Evolutionary conservation across 2,888 invertebrate species (phyloP).

Genomic region (Apantesis nais): DNA sequence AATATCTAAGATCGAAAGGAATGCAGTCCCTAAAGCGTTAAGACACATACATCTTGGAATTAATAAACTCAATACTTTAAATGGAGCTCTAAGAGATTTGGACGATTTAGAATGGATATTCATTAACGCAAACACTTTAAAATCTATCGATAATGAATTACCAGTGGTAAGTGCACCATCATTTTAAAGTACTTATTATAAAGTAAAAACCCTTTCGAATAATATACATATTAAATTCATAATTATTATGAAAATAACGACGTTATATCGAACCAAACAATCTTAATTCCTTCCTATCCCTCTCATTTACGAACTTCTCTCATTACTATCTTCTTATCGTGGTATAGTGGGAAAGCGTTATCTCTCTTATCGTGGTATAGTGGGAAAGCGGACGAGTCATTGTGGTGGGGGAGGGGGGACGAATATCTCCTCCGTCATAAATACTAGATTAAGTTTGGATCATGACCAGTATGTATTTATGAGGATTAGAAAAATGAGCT

Average conservation of each 20-base stretch:
- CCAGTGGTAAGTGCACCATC: conserved; percentile 84
- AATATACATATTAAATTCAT: neutral
- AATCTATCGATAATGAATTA: conserved; percentile 90
- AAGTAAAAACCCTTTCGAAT: neutral
- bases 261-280: neutral
- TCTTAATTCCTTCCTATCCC: too few relatives aligned
- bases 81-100: conserved; percentile 91
- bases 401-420: too few relatives aligned
- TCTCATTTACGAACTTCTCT: too few relatives aligned
- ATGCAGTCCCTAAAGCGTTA: conserved; percentile 89
- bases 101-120: conserved; percentile 91
- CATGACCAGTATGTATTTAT: too few relatives aligned
- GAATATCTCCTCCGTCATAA: too few relatives aligned
- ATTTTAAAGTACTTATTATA: neutral
- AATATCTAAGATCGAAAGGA: conserved; percentile 89
- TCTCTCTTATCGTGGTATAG: too few relatives aligned
- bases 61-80: conserved; percentile 89
- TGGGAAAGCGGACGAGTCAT: too few relatives aligned
- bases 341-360: too few relatives aligned
- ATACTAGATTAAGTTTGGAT: too few relatives aligned
- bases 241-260: neutral
- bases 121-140: conserved; percentile 91
- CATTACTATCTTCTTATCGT: too few relatives aligned
- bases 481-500: too few relatives aligned
- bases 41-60: conserved; percentile 90